Base-by-base conservation (phyloP, 2,888 invertebrate genomes). In the Cerastis rubricosa region DNA sequence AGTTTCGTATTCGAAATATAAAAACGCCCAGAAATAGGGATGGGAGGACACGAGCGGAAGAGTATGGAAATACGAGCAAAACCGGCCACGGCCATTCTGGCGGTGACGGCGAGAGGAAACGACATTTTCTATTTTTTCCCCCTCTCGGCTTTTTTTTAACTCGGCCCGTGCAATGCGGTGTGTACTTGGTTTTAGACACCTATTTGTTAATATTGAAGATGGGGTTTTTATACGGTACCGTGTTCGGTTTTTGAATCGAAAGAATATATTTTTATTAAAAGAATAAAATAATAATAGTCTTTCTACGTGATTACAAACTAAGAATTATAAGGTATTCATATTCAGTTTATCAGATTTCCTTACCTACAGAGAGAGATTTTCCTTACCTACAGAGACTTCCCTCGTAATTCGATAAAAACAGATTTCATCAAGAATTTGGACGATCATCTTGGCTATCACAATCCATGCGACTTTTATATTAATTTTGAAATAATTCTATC, bases 91-190 rank as follows among this genome's bases (percentile, higher is more conserved):
- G 92, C 93, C 91, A 95, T 95, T 95, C 95, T 96, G 96, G 81
- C 94, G 91, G 94, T 96, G 96, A 95, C 95, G 95, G 93, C 90
- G 94, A 91, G 93, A 94, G 95, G 93, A 94, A 94, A 91, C 94
- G 93, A 92, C 91, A 93, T 95, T 95, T 95, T 94, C 92, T 92
- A 92, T 94, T 90, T 90, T 92, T 94, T 94, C 93, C 93, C 81
- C 74, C 66, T 77, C 54, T 76, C 49, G 61, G 66, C 63, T 79
- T 86, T 86, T n/a, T 88, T 88, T 80, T 73, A 74, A 81, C 76
- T 74, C 74, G 84, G 85, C 78, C 79, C 73, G 74, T 69, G 75
- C 86, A 57, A 76, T 85, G 73, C 78, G 78, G 80, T 86, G 78
- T 85, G 76, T 81, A 77, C 74, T 79, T 69, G 79, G 82, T 83